A percentile compares a stretch with the other conserved stretches of the same genome.
phyloP scores from a whole-genome alignment of 2,113 vertebrate genomes.

The Alaudala cheleensis region DNA sequence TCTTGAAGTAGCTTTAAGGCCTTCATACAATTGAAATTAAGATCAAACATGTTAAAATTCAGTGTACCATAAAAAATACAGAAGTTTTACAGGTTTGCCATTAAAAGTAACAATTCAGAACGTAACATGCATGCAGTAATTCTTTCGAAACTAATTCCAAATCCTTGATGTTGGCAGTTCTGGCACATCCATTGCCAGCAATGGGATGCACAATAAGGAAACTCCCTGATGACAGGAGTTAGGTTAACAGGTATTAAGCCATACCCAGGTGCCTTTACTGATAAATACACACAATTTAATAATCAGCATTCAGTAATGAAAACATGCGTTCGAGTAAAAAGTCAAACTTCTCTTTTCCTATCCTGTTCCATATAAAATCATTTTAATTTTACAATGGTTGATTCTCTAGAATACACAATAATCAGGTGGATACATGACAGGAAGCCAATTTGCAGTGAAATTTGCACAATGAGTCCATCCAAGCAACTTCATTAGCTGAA shows the following conservation, averaged over 20 bases:
- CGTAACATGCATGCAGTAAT: conserved; percentile 67
- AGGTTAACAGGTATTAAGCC: conserved; percentile 70
- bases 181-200: conserved; percentile 65
- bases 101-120: conserved; percentile 74
- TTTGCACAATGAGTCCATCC: conserved; percentile 91
- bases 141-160: conserved; percentile 57
- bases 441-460: conserved; percentile 95
- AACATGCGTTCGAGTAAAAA: conserved; percentile 79
- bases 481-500: conserved; percentile 92
- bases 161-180: conserved; percentile 53
- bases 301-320: conserved; percentile 73
- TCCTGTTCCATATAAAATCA: conserved; percentile 71
- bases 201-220: conserved; percentile 59
- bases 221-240: conserved; percentile 51
- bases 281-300: conserved; percentile 79
- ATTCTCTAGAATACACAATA: conserved; percentile 88
- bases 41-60: conserved; percentile 76
- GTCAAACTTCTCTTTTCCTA: conserved; percentile 63
- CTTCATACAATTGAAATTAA: conserved; percentile 76
- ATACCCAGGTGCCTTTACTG: conserved; percentile 70
- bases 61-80: conserved; percentile 78
- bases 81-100: conserved; percentile 70
- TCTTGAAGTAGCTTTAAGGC: conserved; percentile 79
- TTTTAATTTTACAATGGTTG: conserved; percentile 40
- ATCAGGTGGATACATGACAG: conserved; percentile 93